phyloP scores from a whole-genome alignment of 1,140 invertebrate species.

The Pantala flavescens region DNA sequence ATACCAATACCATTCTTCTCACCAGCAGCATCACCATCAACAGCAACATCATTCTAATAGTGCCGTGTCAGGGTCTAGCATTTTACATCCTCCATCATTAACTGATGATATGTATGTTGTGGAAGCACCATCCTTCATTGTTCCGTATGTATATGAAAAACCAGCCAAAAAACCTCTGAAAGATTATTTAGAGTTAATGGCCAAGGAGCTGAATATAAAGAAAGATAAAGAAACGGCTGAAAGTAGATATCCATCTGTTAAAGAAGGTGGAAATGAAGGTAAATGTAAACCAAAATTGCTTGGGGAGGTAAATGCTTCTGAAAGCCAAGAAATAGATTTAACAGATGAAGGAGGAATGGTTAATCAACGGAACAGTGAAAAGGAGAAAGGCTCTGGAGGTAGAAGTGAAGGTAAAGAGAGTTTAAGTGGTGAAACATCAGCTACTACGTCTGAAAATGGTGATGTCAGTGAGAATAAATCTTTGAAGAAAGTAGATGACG shows the following conservation, averaged over 20 bases:
- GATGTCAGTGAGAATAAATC: constrained; percentile 8
- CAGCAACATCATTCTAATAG: constrained; percentile 34
- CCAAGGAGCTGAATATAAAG: constrained; percentile 46
- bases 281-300: constrained; percentile 3
- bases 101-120: constrained; percentile 85
- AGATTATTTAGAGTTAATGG: constrained; percentile 58
- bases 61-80: not conserved
- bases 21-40: constrained; percentile 33
- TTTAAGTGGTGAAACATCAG: constrained; percentile 11
- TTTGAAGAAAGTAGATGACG: constrained; percentile 13
- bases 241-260: not conserved
- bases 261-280: not conserved
- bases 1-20: not conserved
- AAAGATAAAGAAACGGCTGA: constrained; percentile 28
- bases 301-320: constrained; percentile 11
- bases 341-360: not conserved
- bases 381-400: constrained; percentile 16
- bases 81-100: constrained; percentile 44
- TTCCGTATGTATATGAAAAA: constrained; percentile 86
- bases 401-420: constrained; percentile 16
- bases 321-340: constrained; percentile 13
- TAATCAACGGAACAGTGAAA: constrained; percentile 14
- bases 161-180: constrained; percentile 66
- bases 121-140: constrained; percentile 82
- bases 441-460: constrained; percentile 7